Conservation (phyloP, 2,888 invertebrate genomes). For the Eupelmus urozonus region DNA sequence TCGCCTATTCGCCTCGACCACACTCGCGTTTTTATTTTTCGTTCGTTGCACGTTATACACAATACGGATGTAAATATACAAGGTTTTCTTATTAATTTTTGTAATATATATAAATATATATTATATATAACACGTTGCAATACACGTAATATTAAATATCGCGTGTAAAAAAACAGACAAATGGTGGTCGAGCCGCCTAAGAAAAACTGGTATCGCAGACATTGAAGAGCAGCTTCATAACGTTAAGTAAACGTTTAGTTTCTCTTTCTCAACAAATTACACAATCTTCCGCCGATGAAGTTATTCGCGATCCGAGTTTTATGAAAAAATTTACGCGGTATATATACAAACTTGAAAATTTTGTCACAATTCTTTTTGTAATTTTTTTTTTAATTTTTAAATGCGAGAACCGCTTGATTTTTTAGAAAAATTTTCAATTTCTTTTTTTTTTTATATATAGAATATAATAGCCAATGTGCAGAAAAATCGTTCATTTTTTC, state of each 20-base stretch:
- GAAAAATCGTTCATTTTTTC: slow-evolving; percentile 38
- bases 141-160: slow-evolving; percentile 55
- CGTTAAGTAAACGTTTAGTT: slow-evolving; percentile 30
- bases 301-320: slow-evolving; percentile 42
- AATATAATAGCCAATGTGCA: slow-evolving; percentile 41
- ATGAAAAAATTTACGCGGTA: slow-evolving; percentile 53
- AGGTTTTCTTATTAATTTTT: slow-evolving; percentile 9
- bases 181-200: slow-evolving; percentile 53
- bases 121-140: slow-evolving; percentile 49
- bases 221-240: slow-evolving; percentile 30
- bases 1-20: slow-evolving; percentile 11
- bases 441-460: slow-evolving; percentile 21
- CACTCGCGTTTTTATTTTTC: slow-evolving; percentile 3
- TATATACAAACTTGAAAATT: slow-evolving; percentile 58
- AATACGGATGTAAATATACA: slow-evolving; percentile 42
- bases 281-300: slow-evolving; percentile 43
- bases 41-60: slow-evolving; percentile 53
- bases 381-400: slow-evolving; percentile 23
- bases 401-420: slow-evolving; percentile 48
- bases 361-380: slow-evolving; percentile 41
- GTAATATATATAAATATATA: slow-evolving; percentile 39
- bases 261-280: slow-evolving; percentile 19
- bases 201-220: slow-evolving; percentile 52
- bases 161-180: slow-evolving; percentile 41
- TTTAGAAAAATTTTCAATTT: slow-evolving; percentile 49